Base-by-base conservation (phyloP, 1,140 invertebrate genomes). In the Philopotamus ludificatus region DNA sequence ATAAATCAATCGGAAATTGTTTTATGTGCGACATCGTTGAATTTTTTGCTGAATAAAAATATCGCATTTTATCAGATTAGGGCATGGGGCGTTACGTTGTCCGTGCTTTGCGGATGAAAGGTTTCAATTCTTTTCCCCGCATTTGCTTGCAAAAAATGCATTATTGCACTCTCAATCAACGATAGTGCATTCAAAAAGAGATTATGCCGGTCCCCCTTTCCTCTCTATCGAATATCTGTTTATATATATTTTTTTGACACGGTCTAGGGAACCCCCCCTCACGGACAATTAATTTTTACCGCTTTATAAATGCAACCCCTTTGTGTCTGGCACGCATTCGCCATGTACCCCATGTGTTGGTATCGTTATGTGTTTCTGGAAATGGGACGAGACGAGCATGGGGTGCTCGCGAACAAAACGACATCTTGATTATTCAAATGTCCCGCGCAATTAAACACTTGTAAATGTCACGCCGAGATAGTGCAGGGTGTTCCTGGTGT, bases 231-330 rank as follows among this genome's bases (percentile, higher is more conserved):
- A 42, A 57, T 20, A 57, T 42, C 26, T 57, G 39, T 42, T 42
- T 57, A 42, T 57, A 15, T 44, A 44, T 34, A 49, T 49, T 15
- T 53, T 3, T 26, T 9, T 45, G 44, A 4, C 9, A 45, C 47
- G 47, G 47, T 3, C 3, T 10, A 21, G 3, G 21, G 15, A 10
- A 3, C 47, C 47, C 47, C 18, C 28, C 20, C 9, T 41, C 54
- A 57, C 54, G 54, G 54, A 57, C 54, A 57, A 57, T 57, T 57
- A 57, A 57, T 57, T 57, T 53, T 57, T 57, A 57, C 54, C 54
- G 54, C 54, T 57, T 57, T 57, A 57, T 57, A 57, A n/a, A 57
- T 42, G 54, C 54, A 57, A n/a, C 54, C 54, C 54, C 54, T 57
- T 57, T 42, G 20, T 50, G 47, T 10, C 28, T 4, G 12, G 12